phyloP scores from a whole-genome alignment of 2,797 vertebrate species.

The Tadarida brasiliensis region DNA sequence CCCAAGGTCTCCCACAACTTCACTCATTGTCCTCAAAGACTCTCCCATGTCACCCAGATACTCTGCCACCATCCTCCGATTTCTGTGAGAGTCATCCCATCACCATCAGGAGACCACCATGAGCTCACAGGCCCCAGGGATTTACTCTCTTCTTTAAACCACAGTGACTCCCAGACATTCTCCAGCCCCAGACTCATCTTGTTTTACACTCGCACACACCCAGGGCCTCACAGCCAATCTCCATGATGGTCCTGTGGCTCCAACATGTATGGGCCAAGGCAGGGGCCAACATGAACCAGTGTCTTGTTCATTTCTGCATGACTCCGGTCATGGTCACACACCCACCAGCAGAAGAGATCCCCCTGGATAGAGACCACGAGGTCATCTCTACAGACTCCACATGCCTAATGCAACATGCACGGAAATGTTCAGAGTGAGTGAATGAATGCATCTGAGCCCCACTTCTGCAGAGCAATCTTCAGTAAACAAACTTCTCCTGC shows the following conservation, averaged over 20 bases:
- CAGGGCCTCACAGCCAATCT: too few species aligned
- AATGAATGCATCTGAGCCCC: background rate
- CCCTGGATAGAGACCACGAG: background rate
- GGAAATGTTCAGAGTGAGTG: background rate
- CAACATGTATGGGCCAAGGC: too few species aligned
- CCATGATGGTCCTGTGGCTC: too few species aligned
- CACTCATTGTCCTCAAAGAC: background rate
- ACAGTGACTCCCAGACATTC: background rate
- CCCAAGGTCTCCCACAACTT: background rate
- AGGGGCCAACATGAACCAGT: background rate
- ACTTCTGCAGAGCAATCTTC: background rate
- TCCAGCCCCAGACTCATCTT: rapidly evolving
- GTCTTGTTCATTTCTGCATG: background rate
- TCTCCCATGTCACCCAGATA: background rate
- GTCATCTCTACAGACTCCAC: background rate
- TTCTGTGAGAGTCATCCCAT: background rate
- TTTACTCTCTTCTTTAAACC: background rate
- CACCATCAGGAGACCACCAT: background rate
- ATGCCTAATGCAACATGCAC: background rate
- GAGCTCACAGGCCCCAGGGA: background rate
- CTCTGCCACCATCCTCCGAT: background rate
- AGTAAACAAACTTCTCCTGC: background rate
- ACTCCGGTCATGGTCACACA: background rate
- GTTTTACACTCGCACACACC: background rate
- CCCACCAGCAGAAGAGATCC: background rate